Conservation (phyloP, 1,140 invertebrate genomes). For the Adelges cooleyi region DNA sequence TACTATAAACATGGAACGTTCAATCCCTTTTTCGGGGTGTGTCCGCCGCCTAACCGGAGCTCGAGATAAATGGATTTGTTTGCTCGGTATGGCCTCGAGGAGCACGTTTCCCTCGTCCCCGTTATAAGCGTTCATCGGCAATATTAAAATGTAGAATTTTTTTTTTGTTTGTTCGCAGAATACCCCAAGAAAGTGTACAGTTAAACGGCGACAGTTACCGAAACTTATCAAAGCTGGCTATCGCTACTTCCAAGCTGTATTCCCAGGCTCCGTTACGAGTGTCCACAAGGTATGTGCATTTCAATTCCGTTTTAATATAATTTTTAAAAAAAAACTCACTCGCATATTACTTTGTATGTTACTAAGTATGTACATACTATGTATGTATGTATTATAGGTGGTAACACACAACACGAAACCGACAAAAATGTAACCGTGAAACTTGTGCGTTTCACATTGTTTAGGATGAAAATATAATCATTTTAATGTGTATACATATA, state of each 20-base stretch:
- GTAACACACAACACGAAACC: too few species aligned
- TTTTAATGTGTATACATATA: too few species aligned
- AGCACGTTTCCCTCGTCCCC: too few species aligned
- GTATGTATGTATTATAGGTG: too few species aligned
- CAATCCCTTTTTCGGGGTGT: neutral
- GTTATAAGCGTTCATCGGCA: too few species aligned
- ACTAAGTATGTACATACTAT: too few species aligned
- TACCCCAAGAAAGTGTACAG: neutral
- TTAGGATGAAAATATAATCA: too few species aligned
- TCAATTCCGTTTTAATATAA: too few species aligned
- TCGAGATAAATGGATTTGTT: slow-evolving; percentile 16
- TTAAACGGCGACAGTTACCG: slow-evolving; percentile 4
- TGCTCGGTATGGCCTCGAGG: neutral
- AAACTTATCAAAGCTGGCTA: slow-evolving; percentile 23
- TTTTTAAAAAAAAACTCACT: too few species aligned
- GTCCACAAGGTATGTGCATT: slow-evolving; percentile 18
- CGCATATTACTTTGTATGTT: too few species aligned
- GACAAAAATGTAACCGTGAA: too few species aligned
- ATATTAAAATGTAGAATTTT: slow-evolving; percentile 1
- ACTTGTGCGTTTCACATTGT: too few species aligned
- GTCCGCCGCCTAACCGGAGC: neutral
- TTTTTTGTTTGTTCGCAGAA: neutral
- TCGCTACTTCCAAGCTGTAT: slow-evolving; percentile 29
- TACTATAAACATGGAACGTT: neutral
- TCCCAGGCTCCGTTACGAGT: slow-evolving; percentile 27